phyloP scores from a whole-genome alignment of 2,888 invertebrate species.

The Andricus quercusramuli region DNA sequence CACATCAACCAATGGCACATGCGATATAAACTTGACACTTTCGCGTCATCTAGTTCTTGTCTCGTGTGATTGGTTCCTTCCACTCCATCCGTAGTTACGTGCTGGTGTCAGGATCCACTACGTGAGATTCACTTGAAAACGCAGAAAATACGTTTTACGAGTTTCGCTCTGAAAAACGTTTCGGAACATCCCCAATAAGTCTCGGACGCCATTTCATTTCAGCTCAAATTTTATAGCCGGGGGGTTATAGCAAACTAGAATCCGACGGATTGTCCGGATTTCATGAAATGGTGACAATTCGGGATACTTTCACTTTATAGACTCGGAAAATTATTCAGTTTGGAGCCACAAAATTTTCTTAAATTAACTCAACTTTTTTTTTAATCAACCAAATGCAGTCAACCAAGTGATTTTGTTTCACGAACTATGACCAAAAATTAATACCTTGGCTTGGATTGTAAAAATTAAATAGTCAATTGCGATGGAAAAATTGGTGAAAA shows the following conservation, averaged over 20 bases:
- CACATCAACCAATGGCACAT: slow-evolving; percentile 48
- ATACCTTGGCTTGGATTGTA: too few relatives aligned
- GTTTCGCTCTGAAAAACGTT: slow-evolving; percentile 25
- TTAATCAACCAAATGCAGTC: too few relatives aligned
- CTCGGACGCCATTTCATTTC: slow-evolving; percentile 26
- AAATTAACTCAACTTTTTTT: too few relatives aligned
- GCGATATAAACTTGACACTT: slow-evolving; percentile 50
- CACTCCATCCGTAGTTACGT: slow-evolving; percentile 42
- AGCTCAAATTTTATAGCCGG: slow-evolving; percentile 8
- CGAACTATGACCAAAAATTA: too few relatives aligned
- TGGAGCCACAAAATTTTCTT: too few relatives aligned
- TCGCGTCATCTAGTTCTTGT: slow-evolving; percentile 8
- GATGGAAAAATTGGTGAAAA: too few relatives aligned
- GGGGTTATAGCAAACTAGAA: background rate
- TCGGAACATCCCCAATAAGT: slow-evolving; percentile 22
- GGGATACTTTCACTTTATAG: background rate
- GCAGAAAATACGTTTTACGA: slow-evolving; percentile 52
- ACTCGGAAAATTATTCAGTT: too few relatives aligned
- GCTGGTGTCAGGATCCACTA: slow-evolving; percentile 44
- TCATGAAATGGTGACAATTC: background rate
- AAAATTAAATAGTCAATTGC: too few relatives aligned
- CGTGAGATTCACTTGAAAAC: slow-evolving; percentile 49
- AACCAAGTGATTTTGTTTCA: too few relatives aligned
- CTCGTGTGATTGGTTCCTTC: slow-evolving; percentile 48
- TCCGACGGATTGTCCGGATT: background rate